Evolutionary conservation across 2,888 invertebrate genomes (phyloP).

Genomic region (Hedya salicella): DNA sequence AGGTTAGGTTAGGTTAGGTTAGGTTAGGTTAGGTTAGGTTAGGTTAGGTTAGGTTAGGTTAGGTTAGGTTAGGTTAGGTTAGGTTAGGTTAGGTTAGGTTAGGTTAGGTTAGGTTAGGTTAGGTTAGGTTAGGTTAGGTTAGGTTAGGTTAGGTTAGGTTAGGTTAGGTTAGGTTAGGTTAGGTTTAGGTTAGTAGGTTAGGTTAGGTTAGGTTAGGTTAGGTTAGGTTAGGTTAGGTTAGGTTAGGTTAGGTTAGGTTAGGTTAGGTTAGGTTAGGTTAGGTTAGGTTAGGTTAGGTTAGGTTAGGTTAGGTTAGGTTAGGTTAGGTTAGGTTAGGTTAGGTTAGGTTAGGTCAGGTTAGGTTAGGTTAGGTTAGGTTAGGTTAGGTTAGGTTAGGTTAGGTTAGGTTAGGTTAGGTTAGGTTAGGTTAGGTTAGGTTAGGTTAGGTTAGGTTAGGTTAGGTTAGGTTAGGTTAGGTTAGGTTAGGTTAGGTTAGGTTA

Average conservation of each 20-base stretch:
- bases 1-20: conserved; percentile 28
- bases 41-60: conserved; percentile 28
- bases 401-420: conserved; percentile 41
- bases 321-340: conserved; percentile 9
- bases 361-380: conserved; percentile 43
- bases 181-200: conserved; percentile 30
- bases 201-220: conserved; percentile 42
- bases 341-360: conserved; percentile 38
- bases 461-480: conserved; percentile 42
- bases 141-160: not conserved
- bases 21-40: conserved; percentile 28
- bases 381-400: conserved; percentile 42
- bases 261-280: conserved; percentile 26
- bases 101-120: conserved; percentile 15
- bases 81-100: conserved; percentile 19
- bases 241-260: conserved; percentile 34
- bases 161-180: not conserved
- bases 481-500: conserved; percentile 42
- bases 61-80: conserved; percentile 27
- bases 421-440: conserved; percentile 43
- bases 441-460: conserved; percentile 41
- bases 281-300: conserved; percentile 16
- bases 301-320: conserved; percentile 9
- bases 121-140: conserved; percentile 7
- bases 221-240: conserved; percentile 38